Evolutionary conservation across 37 sponge, comb jelly and placozoan genomes (phyloP), one percentile per base, ranked within the genome.

Genomic region (Halisarca cf. caerulea): DNA sequence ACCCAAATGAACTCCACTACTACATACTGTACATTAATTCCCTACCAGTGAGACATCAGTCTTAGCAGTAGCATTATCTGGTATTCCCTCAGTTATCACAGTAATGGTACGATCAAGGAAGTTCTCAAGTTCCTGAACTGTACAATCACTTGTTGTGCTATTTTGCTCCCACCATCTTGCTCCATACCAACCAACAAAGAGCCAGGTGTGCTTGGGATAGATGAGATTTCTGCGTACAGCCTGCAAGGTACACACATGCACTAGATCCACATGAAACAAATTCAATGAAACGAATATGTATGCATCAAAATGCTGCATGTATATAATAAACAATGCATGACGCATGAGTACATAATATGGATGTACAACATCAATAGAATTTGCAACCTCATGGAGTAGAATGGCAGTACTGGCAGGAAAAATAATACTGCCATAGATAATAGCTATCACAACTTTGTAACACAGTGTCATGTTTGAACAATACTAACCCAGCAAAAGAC

Each of bases 141-240:
- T 30, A 71, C 72, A 71, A 30, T 33, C 21, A 20, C 41, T 37
- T 3, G 28, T 61, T 23, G 30, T 28, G 5, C 64, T 23, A 7
- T 27, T 15, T 15, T 27, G 5, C 39, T 71, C 41, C 72, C 72
- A 71, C 72, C 72, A 71, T 30, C 30, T 15, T 15, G 23, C 40
- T 3, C 72, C 72, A 37, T 38, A 71, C 72, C 72, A 71, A 71
- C 72, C 72, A 71, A 30, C 21, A 37, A 71, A 71, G 20, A 71
- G 20, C 72, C 72, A 71, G 6, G 38, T 39, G 33, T 34, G 33
- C 18, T 18, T 71, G 8, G 72, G 72, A 37, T 71, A 71, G 37
- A 71, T 39, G 5, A 34, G 18, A 15, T 30, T 30, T 71, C 72
- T 5, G 5, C 21, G 20, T 20, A 71, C 40, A 37, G 72, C 72